These are phyloP conservation scores for Noctua fimbriata DNA, from an alignment of 2,888 invertebrate genomes.

Conservation along the genomic window DNA sequence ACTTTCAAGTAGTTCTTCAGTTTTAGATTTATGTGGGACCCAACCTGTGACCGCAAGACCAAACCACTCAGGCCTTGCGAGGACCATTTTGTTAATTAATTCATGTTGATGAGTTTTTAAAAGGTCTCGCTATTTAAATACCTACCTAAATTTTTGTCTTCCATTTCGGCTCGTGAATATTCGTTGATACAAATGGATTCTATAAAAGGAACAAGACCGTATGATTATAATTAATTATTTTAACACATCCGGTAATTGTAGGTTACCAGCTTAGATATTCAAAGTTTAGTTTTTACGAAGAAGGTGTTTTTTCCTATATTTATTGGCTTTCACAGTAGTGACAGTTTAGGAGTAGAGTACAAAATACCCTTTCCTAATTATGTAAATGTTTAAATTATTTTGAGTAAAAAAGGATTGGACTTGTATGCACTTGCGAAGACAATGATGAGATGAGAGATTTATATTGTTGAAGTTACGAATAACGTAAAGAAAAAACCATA, in stretches of 20 bases:
- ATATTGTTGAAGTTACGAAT: background rate
- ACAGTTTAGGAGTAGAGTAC: background rate
- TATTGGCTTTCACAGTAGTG: background rate
- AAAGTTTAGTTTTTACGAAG: background rate
- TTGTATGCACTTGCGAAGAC: background rate
- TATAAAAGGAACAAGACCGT: background rate
- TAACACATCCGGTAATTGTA: background rate
- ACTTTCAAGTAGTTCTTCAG: background rate
- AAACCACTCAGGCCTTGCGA: background rate
- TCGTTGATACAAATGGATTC: constrained; percentile 14
- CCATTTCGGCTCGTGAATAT: constrained; percentile 5
- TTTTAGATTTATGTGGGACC: background rate
- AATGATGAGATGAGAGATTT: background rate
- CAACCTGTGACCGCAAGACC: background rate
- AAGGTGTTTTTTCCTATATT: background rate
- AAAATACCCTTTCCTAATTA: background rate
- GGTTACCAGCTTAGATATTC: background rate
- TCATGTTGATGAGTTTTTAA: constrained; percentile 14
- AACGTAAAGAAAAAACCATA: no score
- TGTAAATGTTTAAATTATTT: background rate
- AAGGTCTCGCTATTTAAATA: constrained; percentile 2
- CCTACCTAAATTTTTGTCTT: background rate
- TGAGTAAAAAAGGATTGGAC: background rate
- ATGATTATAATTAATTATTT: background rate
- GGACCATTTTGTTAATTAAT: constrained; percentile 1